Evolutionary conservation across 2,797 vertebrate species (phyloP).

Genomic region (Hozukius guyotensis): DNA sequence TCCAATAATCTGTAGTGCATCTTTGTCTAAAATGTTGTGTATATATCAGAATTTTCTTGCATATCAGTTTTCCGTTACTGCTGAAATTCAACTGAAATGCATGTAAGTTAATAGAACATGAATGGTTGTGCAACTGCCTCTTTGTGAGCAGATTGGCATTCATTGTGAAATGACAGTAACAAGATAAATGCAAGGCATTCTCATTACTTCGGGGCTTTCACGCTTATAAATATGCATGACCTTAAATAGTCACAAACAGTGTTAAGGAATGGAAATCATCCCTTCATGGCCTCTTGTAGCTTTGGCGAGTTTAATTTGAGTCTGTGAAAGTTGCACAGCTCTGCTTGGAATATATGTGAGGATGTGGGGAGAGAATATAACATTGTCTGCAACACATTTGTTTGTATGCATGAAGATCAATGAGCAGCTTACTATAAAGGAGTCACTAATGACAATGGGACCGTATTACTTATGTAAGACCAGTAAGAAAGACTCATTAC

Average conservation of each 20-base stretch:
- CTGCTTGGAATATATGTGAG: slow-evolving; percentile 15
- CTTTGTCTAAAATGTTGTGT: background rate
- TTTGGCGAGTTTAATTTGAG: slow-evolving; percentile 52
- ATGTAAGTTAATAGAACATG: slow-evolving; percentile 30
- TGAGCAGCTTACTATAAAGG: background rate
- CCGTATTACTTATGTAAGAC: slow-evolving; percentile 15
- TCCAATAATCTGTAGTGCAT: background rate
- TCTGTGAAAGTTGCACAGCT: slow-evolving; percentile 38
- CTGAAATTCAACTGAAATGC: slow-evolving; percentile 42
- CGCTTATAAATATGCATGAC: slow-evolving; percentile 77
- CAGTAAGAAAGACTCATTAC: background rate
- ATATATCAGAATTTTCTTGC: background rate
- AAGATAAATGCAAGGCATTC: slow-evolving; percentile 68
- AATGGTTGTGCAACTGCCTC: slow-evolving; percentile 14
- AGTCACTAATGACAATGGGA: slow-evolving; percentile 10
- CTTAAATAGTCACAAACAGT: slow-evolving; percentile 53
- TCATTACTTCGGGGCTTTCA: slow-evolving; percentile 58
- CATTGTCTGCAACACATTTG: slow-evolving; percentile 6
- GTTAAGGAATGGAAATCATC: slow-evolving; percentile 57
- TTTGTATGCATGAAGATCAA: background rate
- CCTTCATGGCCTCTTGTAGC: slow-evolving; percentile 35
- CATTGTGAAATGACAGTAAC: slow-evolving; percentile 63
- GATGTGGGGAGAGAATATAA: background rate
- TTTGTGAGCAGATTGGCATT: slow-evolving; percentile 61
- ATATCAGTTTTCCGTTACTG: slow-evolving; percentile 26